Base-by-base conservation (phyloP, 2,113 vertebrate genomes). In the Thamnaconus septentrionalis region DNA sequence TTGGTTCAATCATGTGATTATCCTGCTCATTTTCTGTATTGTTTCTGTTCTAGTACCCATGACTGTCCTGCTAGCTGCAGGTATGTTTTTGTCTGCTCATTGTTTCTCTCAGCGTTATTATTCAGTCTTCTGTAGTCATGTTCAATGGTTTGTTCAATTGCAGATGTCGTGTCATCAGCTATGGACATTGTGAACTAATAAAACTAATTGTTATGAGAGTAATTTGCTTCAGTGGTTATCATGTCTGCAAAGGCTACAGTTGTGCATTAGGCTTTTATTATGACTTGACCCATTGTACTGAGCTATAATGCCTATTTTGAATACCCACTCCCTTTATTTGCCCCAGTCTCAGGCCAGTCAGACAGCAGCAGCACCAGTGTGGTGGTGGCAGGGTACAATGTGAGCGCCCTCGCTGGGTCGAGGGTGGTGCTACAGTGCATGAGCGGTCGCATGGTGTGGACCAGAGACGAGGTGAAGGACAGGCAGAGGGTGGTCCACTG, bases 381-480 rank as follows among this genome's bases (percentile, higher is more conserved):
- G 4, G 92, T 95, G 58, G 93, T 96, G 65, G 94, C 93, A 0
- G 93, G 93, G 61, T 87, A 90, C 0, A 92, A 93, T 5, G 75
- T 96, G 79, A 96, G 91, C 0, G 91, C 93, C 3, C 71, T 73
- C 0, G 73, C 87, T 0, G 94, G 95, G 0, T 89, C 93, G 0
- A 86, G 68, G 45, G 90, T 93, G 0, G 81, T 94, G 44, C 91
- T 98, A 72, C 92, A 93, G 66, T 98, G 96, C 83, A 89, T 94
- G 78, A 98, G 96, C 39, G 89, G 92, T 6, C 94, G 96, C 56
- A 98, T 98, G 93, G 93, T 98, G 62, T 98, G 96, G 96, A 98
- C 95, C 6, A 93, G 95, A 73, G 96, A 98, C 82, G 86, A 90
- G 0, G 81, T 96, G 8, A 91, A 87, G 1, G 96, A 98, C 91